These are phyloP conservation scores for Neuroscelio doddi DNA, from an alignment of 2,888 invertebrate species.

Conservation along the genomic window DNA sequence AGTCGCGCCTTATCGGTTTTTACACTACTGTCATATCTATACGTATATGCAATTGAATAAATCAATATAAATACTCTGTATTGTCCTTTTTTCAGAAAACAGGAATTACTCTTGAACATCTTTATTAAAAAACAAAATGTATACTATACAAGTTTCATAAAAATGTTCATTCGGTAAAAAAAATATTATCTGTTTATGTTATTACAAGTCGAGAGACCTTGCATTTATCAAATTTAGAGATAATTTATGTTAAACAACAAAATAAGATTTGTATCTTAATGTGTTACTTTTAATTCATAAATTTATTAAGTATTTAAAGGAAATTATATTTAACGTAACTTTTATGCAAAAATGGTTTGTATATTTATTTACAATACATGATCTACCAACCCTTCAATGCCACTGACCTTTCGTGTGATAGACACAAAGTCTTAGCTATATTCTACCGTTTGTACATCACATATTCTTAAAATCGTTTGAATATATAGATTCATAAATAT, in stretches of 20 bases:
- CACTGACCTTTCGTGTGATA: conserved; percentile 70
- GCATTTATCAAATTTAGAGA: too few species aligned
- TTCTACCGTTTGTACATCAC: conserved; percentile 65
- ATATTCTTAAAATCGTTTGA: conserved; percentile 65
- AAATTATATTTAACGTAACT: background rate
- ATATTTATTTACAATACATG: conserved; percentile 59
- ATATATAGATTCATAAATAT: conserved; percentile 48
- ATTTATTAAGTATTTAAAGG: too few species aligned
- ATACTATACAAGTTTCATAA: too few species aligned
- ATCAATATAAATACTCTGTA: conserved; percentile 37
- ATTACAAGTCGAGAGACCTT: too few species aligned
- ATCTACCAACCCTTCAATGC: conserved; percentile 67
- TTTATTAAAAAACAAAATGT: background rate
- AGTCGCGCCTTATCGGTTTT: conserved; percentile 48
- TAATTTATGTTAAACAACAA: too few species aligned
- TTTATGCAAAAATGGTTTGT: conserved; percentile 34
- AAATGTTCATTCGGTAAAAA: too few species aligned
- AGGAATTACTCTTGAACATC: conserved; percentile 35
- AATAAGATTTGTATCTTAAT: too few species aligned
- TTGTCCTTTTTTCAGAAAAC: conserved; percentile 23
- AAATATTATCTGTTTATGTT: too few species aligned
- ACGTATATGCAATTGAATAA: conserved; percentile 33
- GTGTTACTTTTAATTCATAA: too few species aligned
- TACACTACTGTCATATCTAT: conserved; percentile 38
- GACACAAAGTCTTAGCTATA: conserved; percentile 68